phyloP scores from a whole-genome alignment of 2,888 invertebrate species.

The Myopa testacea region DNA sequence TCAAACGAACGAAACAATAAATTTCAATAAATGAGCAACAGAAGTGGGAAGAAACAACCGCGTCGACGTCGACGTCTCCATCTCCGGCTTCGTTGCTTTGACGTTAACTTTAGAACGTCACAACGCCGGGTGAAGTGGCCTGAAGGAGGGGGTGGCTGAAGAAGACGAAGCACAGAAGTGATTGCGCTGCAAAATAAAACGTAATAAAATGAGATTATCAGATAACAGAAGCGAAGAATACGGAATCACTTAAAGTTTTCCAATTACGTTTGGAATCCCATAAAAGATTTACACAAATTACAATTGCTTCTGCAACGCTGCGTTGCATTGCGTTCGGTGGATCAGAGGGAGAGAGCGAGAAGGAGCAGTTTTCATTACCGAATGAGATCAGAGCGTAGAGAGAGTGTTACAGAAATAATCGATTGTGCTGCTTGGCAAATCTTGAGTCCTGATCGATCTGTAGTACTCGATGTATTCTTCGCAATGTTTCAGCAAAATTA shows the following conservation, averaged over 20 bases:
- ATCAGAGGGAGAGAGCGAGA: neutral
- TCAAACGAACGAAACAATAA: slow-evolving; percentile 30
- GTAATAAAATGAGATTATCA: slow-evolving; percentile 29
- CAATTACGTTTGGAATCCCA: slow-evolving; percentile 50
- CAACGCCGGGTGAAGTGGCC: no score
- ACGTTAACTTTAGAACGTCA: no score
- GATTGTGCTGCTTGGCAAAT: neutral
- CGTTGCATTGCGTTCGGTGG: neutral
- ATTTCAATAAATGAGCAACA: slow-evolving; percentile 36
- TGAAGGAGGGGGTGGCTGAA: neutral
- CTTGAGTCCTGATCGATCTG: no score
- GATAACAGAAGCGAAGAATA: slow-evolving; percentile 33
- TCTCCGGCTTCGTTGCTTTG: neutral
- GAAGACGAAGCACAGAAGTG: slow-evolving; percentile 4
- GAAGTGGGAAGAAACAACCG: slow-evolving; percentile 3
- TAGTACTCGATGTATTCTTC: no score
- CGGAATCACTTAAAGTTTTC: slow-evolving; percentile 51
- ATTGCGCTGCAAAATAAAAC: slow-evolving; percentile 39
- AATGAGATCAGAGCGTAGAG: neutral
- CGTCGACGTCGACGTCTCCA: neutral
- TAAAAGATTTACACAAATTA: slow-evolving; percentile 52
- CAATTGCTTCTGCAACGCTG: slow-evolving; percentile 38
- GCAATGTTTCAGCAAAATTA: no score
- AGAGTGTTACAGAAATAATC: slow-evolving; percentile 1
- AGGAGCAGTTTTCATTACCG: slow-evolving; percentile 19